Conservation (phyloP, 2,113 vertebrate species). For the Chlorodrepanis virens region DNA sequence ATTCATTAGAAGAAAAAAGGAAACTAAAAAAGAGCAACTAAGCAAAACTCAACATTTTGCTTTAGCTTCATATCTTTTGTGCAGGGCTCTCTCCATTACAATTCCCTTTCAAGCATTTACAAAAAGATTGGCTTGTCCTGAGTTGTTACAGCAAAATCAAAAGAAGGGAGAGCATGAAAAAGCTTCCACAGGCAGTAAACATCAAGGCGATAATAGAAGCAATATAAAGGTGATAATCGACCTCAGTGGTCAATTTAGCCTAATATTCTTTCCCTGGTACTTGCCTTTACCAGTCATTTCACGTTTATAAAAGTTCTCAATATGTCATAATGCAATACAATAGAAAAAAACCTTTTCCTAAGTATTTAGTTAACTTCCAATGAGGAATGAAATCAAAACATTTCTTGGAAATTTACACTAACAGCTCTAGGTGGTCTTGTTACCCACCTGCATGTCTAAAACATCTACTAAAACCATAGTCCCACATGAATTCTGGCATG, state of each 20-base stretch:
- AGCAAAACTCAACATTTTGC: neutral
- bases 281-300: neutral
- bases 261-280: neutral
- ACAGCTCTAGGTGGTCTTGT: neutral
- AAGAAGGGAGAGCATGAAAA: neutral
- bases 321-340: neutral
- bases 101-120: neutral
- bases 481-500: neutral
- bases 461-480: neutral
- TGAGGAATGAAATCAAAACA: neutral
- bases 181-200: neutral
- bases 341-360: neutral
- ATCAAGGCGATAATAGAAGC: neutral
- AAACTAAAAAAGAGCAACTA: neutral
- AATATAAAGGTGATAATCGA: neutral
- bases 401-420: neutral
- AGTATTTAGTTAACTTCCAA: neutral
- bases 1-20: neutral
- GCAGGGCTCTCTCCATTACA: neutral
- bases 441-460: neutral
- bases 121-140: neutral
- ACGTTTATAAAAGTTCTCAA: neutral
- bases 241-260: neutral
- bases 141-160: neutral
- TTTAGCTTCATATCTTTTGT: neutral